Evolutionary conservation across 2,888 invertebrate genomes (phyloP), one percentile per base, ranked within the genome.

Genomic region (Fissipunctia ypsillon): DNA sequence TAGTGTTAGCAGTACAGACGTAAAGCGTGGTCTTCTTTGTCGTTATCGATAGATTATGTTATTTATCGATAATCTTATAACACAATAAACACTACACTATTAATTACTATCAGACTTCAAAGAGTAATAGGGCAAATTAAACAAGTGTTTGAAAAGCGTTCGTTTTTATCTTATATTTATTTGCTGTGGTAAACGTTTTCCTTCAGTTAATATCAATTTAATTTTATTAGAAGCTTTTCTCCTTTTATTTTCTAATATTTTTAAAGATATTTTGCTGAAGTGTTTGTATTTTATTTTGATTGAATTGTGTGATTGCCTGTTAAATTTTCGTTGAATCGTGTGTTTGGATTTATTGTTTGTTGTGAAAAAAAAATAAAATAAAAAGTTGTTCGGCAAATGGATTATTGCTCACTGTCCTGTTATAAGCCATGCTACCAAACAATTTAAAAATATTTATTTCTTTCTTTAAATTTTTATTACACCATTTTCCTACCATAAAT

Each of bases 81-180:
- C 81, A 80, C 1, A 56, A 12, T 7, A 22, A 25, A 35, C 14
- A 57, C 67, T 4, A 9, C 87, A 74, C 83, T 89, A 84, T 70
- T 73, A 76, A 83, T 83, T 80, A 83, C 84, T 86, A 84, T 83
- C 69, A 71, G 82, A 80, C 84, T 83, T 84, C 83, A 86, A 83
- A 87, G 80, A 82, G 86, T 86, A 84, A 85, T 80, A 83, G 80
- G 75, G 78, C 64, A 80, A 84, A 78, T 76, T 73, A 76, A 76
- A 22, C 59, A 66, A 67, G 54, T 68, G 69, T 79, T 81, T 65
- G 57, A 72, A 57, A 61, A 69, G 66, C 52, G 16, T 70, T 48
- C 57, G 38, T 73, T 76, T 68, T 57, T 25, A 56, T 56, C 25
- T 77, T 72, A 73, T 79, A 78, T 76, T 73, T 72, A 76, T 84